These are phyloP conservation scores for Numenius arquata DNA, from an alignment of 2,113 vertebrate species.

Conservation along the genomic window DNA sequence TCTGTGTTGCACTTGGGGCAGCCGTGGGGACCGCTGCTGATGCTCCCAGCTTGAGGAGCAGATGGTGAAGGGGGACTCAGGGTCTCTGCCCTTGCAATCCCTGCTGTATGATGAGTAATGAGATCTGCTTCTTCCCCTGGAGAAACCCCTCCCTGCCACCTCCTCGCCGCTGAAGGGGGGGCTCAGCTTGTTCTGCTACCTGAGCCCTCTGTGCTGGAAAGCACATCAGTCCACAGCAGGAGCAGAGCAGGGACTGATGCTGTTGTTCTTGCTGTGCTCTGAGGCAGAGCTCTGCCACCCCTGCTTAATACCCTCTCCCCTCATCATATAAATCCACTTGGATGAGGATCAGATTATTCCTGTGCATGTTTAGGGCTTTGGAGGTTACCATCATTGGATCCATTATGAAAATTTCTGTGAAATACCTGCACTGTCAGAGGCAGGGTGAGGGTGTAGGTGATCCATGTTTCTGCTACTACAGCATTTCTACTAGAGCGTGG, in stretches of 20 bases:
- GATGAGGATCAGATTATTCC: not conserved
- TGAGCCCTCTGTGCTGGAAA: not conserved
- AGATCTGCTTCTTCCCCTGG: not conserved
- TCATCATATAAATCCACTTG: not conserved
- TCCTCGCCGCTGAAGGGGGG: not conserved
- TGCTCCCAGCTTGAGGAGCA: not conserved
- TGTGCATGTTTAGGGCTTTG: not conserved
- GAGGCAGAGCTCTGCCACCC: not conserved
- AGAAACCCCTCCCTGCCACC: not conserved
- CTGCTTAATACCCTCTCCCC: not conserved
- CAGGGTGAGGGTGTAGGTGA: not conserved
- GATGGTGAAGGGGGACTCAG: not conserved
- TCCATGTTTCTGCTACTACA: not conserved
- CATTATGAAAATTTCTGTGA: not conserved
- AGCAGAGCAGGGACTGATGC: not conserved
- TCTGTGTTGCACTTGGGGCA: no score
- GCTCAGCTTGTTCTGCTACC: not conserved
- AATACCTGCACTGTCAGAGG: not conserved
- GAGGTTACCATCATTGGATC: not conserved
- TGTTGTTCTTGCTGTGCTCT: not conserved
- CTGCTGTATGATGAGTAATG: not conserved
- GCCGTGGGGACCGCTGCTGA: not conserved
- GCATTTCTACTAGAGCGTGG: accelerated
- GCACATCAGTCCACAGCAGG: no score
- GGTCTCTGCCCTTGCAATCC: not conserved